Conservation (phyloP, 2,888 invertebrate genomes). For the Tineola bisselliella region DNA sequence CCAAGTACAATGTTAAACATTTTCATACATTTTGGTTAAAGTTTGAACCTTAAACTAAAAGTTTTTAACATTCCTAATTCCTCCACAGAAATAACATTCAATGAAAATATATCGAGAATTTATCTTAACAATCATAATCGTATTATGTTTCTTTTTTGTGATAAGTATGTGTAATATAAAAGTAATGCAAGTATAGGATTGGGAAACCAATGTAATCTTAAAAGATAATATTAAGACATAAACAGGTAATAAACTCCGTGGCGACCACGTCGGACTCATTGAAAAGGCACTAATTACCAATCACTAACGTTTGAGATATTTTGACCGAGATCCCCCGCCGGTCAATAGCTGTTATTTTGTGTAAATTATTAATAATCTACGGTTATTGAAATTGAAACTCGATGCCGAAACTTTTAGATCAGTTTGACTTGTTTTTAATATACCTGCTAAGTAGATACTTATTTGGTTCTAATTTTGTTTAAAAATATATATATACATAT, state of each 20-base stretch:
- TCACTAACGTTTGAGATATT: not conserved
- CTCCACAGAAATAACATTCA: not conserved
- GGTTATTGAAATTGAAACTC: not conserved
- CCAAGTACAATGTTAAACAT: not conserved
- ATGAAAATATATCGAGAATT: too few relatives aligned
- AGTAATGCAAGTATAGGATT: too few relatives aligned
- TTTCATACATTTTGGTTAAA: too few relatives aligned
- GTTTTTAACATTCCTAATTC: not conserved
- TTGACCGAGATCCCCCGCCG: not conserved
- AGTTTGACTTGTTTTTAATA: not conserved
- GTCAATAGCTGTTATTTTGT: constrained; percentile 1
- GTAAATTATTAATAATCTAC: constrained; percentile 3
- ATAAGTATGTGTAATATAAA: too few relatives aligned
- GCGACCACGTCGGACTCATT: not conserved
- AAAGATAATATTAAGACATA: constrained; percentile 5
- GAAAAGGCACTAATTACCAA: not conserved
- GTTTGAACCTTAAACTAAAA: not conserved
- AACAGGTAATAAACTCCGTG: constrained; percentile 1
- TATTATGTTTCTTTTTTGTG: too few relatives aligned
- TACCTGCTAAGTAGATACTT: too few relatives aligned
- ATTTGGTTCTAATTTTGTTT: too few relatives aligned
- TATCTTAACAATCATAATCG: too few relatives aligned
- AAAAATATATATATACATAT: too few relatives aligned
- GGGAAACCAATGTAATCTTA: too few relatives aligned
- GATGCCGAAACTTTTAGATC: not conserved